Evolutionary conservation across 2,888 invertebrate genomes (phyloP).

Genomic region (Chalcis sispes): DNA sequence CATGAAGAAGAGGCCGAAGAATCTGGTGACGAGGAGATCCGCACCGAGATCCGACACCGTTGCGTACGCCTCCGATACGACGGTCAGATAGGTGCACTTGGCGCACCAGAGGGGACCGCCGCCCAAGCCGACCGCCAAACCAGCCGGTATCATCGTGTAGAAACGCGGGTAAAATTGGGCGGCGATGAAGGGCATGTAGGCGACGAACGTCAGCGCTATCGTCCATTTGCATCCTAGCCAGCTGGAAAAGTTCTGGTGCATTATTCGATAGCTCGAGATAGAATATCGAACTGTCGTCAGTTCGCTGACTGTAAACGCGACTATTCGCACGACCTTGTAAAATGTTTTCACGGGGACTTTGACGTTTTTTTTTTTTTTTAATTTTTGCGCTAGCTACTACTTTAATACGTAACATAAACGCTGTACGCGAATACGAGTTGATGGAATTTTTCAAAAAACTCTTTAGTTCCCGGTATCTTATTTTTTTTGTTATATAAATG

Average conservation of each 20-base stretch:
- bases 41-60: slow-evolving; percentile 82
- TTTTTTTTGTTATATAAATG: too few relatives aligned
- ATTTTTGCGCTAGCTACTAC: too few relatives aligned
- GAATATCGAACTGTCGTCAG: too few relatives aligned
- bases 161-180: slow-evolving; percentile 94
- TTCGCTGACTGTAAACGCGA: too few relatives aligned
- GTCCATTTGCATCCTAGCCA: slow-evolving; percentile 95
- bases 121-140: slow-evolving; percentile 89
- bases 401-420: too few relatives aligned
- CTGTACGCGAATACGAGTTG: too few relatives aligned
- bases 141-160: slow-evolving; percentile 89
- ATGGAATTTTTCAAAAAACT: too few relatives aligned
- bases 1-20: slow-evolving; percentile 97
- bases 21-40: slow-evolving; percentile 90
- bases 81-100: slow-evolving; percentile 94
- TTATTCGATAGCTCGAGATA: background rate
- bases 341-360: too few relatives aligned
- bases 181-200: slow-evolving; percentile 94
- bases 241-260: slow-evolving; percentile 75
- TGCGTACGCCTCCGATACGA: slow-evolving; percentile 88
- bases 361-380: too few relatives aligned
- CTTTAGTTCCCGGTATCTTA: too few relatives aligned
- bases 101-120: slow-evolving; percentile 97
- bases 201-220: slow-evolving; percentile 87
- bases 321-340: too few relatives aligned